Base-by-base conservation (phyloP, 2,113 vertebrate species). In the Vireo altiloquus region DNA sequence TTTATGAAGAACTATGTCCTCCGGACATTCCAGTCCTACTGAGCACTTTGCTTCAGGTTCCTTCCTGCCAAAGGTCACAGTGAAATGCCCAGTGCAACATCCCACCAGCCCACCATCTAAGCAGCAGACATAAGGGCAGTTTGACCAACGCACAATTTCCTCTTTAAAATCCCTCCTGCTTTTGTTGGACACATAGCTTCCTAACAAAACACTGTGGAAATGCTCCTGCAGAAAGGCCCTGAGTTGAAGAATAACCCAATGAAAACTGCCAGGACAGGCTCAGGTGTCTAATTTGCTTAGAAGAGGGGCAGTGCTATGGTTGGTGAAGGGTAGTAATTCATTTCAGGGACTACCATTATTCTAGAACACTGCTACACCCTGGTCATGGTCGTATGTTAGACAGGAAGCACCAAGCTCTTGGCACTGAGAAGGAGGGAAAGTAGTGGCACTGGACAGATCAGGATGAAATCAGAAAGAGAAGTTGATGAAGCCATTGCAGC, bases 1-100 rank as follows among this genome's bases (percentile, higher is more conserved):
- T 75, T 94, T 87, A 87, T 82, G 89, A 86, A 94, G 85, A 88
- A 71, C 82, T 84, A 83, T 27, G 31, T 82, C 74, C 77, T 54
- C 89, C 25, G 24, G 94, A 94, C 95, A 92, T 82, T 94, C 35
- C 54, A 87, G 56, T 69, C 90, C 77, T 61, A 39, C 79, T 70
- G 64, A 96, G 83, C 74, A 82, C 86, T 96, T 70, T 24, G 66
- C 37, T 92, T 76, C 46, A 70, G 65, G 66, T 83, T 95, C 92
- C 84, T 84, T 95, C 65, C 88, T 77, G 74, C 27, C 87, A 86
- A 86, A 87, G 69, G 84, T 94, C 85, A 94, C 74, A 77, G 46
- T 90, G 89, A 93, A 87, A 87, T 30, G 74, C 56, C 59, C 86
- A 79, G 71, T 35, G 52, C 88, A 93, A 56, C 35, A 28, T 69